Conservation (phyloP, 2,797 vertebrate species). For the Euthynnus affinis region DNA sequence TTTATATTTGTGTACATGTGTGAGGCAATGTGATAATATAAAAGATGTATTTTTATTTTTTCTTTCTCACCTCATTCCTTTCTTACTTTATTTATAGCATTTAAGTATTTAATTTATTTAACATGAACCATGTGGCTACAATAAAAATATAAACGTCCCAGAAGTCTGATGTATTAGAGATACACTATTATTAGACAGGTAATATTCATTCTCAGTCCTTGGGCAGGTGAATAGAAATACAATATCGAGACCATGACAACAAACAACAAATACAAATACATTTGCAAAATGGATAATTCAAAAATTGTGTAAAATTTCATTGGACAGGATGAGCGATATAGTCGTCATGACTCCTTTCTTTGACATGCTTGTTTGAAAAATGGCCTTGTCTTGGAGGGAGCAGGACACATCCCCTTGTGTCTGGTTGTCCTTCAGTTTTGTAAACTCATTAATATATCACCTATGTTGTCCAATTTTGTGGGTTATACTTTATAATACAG, state of each 20-base stretch:
- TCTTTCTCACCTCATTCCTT: neutral
- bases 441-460: constrained; percentile 75
- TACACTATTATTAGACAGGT: neutral
- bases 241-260: constrained; percentile 13
- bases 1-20: too few relatives aligned
- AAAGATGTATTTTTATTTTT: neutral
- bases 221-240: constrained; percentile 17
- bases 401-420: constrained; percentile 57
- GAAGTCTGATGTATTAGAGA: constrained; percentile 3
- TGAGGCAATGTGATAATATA: neutral
- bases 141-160: constrained; percentile 5
- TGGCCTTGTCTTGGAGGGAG: constrained; percentile 39
- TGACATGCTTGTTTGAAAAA: constrained; percentile 67
- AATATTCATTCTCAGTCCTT: constrained; percentile 6
- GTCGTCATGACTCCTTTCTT: constrained; percentile 54
- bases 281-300: constrained; percentile 51
- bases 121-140: neutral
- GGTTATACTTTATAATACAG: constrained; percentile 61
- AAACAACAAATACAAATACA: constrained; percentile 38
- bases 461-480: constrained; percentile 69
- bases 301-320: constrained; percentile 43
- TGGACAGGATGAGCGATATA: constrained; percentile 63
- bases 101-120: constrained; percentile 8
- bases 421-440: constrained; percentile 75
- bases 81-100: neutral